Conservation (phyloP, 2,888 invertebrate genomes). For the Aporophyla nigra region DNA sequence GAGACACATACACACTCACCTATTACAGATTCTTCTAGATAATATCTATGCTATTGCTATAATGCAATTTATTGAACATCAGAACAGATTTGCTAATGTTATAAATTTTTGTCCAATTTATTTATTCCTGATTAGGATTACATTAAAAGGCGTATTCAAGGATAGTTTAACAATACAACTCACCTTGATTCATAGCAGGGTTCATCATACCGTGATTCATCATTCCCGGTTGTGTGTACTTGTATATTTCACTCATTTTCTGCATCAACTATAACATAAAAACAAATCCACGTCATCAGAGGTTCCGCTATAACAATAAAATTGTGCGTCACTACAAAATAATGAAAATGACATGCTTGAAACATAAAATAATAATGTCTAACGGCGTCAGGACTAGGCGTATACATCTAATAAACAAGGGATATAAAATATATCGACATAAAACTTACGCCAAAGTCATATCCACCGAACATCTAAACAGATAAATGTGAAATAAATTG, state of each 20-base stretch:
- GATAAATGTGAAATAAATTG: slow-evolving; percentile 76
- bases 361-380: slow-evolving; percentile 62
- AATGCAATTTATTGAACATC: too few species aligned
- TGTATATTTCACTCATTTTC: slow-evolving; percentile 87
- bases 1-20: too few species aligned
- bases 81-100: too few species aligned
- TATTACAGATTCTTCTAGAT: too few species aligned
- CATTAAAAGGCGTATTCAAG: too few species aligned
- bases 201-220: slow-evolving; percentile 87
- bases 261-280: slow-evolving; percentile 84
- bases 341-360: slow-evolving; percentile 68
- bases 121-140: not conserved
- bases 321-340: slow-evolving; percentile 60
- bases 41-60: too few species aligned
- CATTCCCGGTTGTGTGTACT: slow-evolving; percentile 84
- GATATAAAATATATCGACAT: slow-evolving; percentile 71
- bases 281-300: slow-evolving; percentile 24
- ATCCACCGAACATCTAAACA: slow-evolving; percentile 91
- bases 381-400: slow-evolving; percentile 71
- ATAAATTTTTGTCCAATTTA: not conserved
- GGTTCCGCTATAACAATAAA: not conserved
- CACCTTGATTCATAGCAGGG: slow-evolving; percentile 84
- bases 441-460: slow-evolving; percentile 90
- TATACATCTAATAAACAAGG: slow-evolving; percentile 70
- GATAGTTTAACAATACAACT: slow-evolving; percentile 57